These are phyloP conservation scores for Apotomis turbidana DNA, from an alignment of 2,888 invertebrate genomes.

Conservation along the genomic window DNA sequence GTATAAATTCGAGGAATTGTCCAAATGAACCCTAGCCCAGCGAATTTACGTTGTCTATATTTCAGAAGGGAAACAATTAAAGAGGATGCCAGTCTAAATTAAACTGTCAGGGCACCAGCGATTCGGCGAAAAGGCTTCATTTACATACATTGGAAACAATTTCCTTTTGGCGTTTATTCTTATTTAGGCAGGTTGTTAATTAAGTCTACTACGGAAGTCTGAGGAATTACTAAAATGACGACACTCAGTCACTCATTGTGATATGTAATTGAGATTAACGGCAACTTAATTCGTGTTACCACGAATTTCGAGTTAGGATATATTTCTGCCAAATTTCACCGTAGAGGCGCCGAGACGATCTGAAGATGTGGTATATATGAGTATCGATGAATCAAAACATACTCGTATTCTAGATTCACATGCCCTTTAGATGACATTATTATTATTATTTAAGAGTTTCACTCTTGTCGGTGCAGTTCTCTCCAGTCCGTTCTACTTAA, in stretches of 20 bases:
- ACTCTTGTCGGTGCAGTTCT: no score
- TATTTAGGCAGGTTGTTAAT: conserved; percentile 28
- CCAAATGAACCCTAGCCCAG: conserved; percentile 55
- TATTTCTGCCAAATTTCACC: no score
- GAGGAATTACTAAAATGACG: not conserved
- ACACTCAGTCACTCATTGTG: not conserved
- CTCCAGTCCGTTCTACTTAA: no score
- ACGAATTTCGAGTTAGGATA: no score
- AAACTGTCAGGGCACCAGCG: conserved; percentile 64
- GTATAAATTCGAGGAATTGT: conserved; percentile 50
- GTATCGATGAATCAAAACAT: no score
- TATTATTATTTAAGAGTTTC: no score
- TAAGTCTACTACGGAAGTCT: not conserved
- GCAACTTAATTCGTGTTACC: not conserved
- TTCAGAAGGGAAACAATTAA: conserved; percentile 63
- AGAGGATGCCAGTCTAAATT: conserved; percentile 68
- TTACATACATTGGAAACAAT: conserved; percentile 53
- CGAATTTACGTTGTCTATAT: conserved; percentile 66
- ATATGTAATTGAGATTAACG: not conserved
- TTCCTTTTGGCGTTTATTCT: conserved; percentile 39
- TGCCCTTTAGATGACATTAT: no score
- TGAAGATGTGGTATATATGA: no score
- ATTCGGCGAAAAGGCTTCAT: conserved; percentile 58
- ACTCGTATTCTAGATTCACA: no score
- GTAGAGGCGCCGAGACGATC: no score